These are phyloP conservation scores for Slavum lentiscoides DNA, from an alignment of 2,888 invertebrate species.

Conservation along the genomic window DNA sequence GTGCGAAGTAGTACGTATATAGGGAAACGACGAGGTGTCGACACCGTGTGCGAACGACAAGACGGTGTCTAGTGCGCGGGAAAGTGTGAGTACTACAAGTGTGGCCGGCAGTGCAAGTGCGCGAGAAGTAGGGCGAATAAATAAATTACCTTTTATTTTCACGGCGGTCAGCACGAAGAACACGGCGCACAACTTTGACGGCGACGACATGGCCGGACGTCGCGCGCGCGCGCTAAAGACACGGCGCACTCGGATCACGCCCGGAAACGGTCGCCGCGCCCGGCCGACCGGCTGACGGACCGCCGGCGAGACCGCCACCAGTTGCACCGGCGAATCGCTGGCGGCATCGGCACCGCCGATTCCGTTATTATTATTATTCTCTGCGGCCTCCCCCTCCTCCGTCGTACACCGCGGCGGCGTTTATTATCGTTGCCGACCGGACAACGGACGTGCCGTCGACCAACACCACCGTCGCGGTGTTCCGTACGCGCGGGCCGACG, in stretches of 20 bases:
- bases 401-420: no score
- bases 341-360: background rate
- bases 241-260: background rate
- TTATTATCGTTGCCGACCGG: no score
- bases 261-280: background rate
- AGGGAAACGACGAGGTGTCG: no score
- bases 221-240: background rate
- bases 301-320: constrained; percentile 25
- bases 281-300: background rate
- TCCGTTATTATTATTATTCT: no score
- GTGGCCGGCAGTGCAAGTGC: no score
- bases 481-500: background rate
- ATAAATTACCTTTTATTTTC: constrained; percentile 42
- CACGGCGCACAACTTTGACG: constrained; percentile 5
- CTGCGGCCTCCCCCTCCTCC: no score
- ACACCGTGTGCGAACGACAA: no score
- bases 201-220: background rate
- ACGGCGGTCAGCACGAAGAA: constrained; percentile 1
- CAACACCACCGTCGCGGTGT: background rate
- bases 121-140: no score
- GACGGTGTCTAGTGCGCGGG: no score
- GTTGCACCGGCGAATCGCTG: constrained; percentile 32
- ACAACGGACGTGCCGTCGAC: no score
- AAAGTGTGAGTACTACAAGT: no score
- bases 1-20: no score